Conservation (phyloP, 2,888 invertebrate genomes). For the Caenorhabditis wallacei region DNA sequence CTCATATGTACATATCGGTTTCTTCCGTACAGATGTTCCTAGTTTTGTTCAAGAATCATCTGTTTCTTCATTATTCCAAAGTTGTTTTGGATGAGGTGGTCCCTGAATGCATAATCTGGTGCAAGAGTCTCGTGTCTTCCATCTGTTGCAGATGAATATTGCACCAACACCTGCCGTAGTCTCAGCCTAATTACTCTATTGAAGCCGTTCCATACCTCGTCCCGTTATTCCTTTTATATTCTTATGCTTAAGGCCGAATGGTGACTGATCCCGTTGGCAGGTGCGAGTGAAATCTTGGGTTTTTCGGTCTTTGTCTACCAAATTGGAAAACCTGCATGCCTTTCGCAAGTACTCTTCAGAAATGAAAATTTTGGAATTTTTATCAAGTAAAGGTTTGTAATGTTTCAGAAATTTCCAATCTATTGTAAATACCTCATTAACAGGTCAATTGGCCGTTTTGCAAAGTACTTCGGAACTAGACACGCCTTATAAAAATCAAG, state of each 20-base stretch:
- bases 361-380: not conserved
- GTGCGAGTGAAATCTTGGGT: not conserved
- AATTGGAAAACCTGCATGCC: not conserved
- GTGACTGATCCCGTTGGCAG: not conserved
- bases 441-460: slow-evolving; percentile 56
- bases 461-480: slow-evolving; percentile 17
- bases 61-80: slow-evolving; percentile 10
- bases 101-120: slow-evolving; percentile 39
- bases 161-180: slow-evolving; percentile 60
- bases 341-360: not conserved
- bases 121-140: slow-evolving; percentile 28
- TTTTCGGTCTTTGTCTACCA: not conserved
- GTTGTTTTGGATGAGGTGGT: slow-evolving; percentile 12
- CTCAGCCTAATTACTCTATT: slow-evolving; percentile 48
- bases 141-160: slow-evolving; percentile 67
- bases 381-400: not conserved
- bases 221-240: slow-evolving; percentile 5
- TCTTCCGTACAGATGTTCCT: not conserved
- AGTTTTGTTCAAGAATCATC: not conserved
- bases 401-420: not conserved
- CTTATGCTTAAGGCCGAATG: not conserved
- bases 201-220: slow-evolving; percentile 34
- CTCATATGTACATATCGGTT: not conserved
- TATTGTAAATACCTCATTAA: slow-evolving; percentile 29
- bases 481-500: slow-evolving; percentile 50